Conservation (phyloP, 2,888 invertebrate genomes). For the Watsonalla binaria region DNA sequence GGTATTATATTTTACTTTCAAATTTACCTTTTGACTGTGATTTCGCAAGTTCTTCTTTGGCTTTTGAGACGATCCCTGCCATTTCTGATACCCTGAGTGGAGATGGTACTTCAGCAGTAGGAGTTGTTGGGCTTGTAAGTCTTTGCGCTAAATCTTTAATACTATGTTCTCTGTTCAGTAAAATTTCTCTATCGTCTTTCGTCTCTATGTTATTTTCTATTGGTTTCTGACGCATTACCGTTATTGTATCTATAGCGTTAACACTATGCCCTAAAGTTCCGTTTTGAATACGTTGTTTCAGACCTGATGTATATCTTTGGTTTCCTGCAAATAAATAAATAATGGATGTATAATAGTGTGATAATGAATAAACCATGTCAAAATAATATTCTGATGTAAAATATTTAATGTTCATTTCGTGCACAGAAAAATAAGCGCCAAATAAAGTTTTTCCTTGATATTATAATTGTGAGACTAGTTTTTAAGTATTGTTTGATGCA, state of each 20-base stretch:
- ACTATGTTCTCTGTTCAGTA: conserved; percentile 89
- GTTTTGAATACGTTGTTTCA: conserved; percentile 80
- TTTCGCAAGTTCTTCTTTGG: conserved; percentile 94
- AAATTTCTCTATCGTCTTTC: conserved; percentile 79
- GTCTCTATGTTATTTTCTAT: conserved; percentile 80
- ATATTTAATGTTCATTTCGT: background rate
- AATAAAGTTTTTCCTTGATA: no score
- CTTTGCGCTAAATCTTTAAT: conserved; percentile 94
- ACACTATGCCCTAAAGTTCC: conserved; percentile 77
- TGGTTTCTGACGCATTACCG: conserved; percentile 72
- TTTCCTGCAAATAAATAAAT: conserved; percentile 58
- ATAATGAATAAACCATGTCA: background rate
- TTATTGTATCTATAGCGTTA: conserved; percentile 59
- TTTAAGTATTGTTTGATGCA: conserved; percentile 5
- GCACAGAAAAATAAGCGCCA: background rate
- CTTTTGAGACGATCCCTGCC: conserved; percentile 94
- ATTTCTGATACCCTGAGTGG: conserved; percentile 85
- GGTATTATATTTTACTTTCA: background rate
- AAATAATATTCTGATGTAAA: no score
- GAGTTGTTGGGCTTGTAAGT: conserved; percentile 82
- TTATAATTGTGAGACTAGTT: conserved; percentile 2
- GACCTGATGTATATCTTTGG: conserved; percentile 76
- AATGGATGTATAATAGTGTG: conserved; percentile 2
- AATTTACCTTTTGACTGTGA: conserved; percentile 86
- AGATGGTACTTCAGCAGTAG: conserved; percentile 77